Percentiles rank a stretch among this genome's conserved stretches.
Evolutionary conservation across 2,797 vertebrate genomes (phyloP).

Genomic region (Dallia pectoralis): DNA sequence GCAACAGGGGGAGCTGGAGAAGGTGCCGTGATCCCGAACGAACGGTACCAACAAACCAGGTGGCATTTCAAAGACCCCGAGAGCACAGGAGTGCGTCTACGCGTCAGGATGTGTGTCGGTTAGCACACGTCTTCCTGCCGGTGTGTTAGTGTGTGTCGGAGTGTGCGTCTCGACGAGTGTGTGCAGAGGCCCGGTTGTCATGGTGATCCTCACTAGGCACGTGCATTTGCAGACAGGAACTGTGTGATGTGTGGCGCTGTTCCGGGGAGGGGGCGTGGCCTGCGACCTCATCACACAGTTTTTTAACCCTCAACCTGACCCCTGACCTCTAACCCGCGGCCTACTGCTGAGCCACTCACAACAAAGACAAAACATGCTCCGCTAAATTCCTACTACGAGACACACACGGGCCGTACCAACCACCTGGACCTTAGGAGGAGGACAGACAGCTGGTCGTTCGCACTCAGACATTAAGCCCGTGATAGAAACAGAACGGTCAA

Average conservation of each 20-base stretch:
- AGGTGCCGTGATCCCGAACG: conserved; percentile 24
- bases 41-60: conserved; percentile 52
- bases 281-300: not conserved
- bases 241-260: not conserved
- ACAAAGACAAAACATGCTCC: conserved; percentile 2
- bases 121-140: too few species aligned
- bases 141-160: conserved; percentile 12
- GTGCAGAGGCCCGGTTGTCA: conserved; percentile 9
- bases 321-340: not conserved
- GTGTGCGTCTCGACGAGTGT: not conserved
- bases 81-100: not conserved
- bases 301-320: not conserved
- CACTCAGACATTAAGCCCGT: conserved; percentile 34
- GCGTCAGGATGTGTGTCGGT: not conserved
- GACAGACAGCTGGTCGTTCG: conserved; percentile 43
- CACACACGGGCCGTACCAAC: not conserved
- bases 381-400: not conserved
- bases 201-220: conserved; percentile 11
- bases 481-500: conserved; percentile 45
- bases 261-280: not conserved
- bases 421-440: conserved; percentile 14
- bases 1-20: conserved; percentile 52
- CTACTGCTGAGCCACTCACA: not conserved
- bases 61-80: conserved; percentile 38
- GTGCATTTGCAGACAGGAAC: conserved; percentile 6